Evolutionary conservation across 2,888 invertebrate genomes (phyloP).

Genomic region (Drosophila prostipennis): DNA sequence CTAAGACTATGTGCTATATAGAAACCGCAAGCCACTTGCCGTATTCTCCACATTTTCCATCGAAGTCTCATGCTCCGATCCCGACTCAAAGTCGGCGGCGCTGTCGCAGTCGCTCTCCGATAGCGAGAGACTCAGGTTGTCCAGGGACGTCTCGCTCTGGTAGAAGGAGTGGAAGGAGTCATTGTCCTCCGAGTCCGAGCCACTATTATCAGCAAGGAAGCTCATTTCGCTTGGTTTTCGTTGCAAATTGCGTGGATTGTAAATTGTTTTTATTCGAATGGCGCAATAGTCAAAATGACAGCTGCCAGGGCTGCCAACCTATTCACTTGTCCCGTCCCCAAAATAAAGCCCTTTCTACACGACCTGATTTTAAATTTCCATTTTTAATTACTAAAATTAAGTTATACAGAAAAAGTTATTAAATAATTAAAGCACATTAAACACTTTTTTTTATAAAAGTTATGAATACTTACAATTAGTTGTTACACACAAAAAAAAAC

Average conservation of each 20-base stretch:
- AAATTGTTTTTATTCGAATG: background rate
- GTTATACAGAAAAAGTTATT: too few species aligned
- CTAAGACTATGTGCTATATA: background rate
- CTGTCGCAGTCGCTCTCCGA: background rate
- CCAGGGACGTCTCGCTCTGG: background rate
- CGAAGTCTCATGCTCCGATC: slow-evolving; percentile 6
- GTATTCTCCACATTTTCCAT: background rate
- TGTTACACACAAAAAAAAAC: too few species aligned
- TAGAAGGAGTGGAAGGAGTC: slow-evolving; percentile 49
- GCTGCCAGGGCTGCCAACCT: background rate
- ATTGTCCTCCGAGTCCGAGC: slow-evolving; percentile 13
- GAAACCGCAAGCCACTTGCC: background rate
- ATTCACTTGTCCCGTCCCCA: background rate
- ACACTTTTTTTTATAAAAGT: too few species aligned
- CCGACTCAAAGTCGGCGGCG: background rate
- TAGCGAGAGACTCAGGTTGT: slow-evolving; percentile 2
- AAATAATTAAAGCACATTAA: too few species aligned
- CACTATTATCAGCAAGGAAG: background rate
- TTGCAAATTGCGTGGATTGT: background rate
- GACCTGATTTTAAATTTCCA: background rate
- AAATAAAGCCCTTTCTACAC: background rate
- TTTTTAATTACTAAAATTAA: too few species aligned
- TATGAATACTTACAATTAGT: too few species aligned
- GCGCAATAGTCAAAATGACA: slow-evolving; percentile 20
- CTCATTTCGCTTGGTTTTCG: slow-evolving; percentile 18